Conservation (phyloP, 2,113 vertebrate genomes). For the Oenanthe oenanthe region DNA sequence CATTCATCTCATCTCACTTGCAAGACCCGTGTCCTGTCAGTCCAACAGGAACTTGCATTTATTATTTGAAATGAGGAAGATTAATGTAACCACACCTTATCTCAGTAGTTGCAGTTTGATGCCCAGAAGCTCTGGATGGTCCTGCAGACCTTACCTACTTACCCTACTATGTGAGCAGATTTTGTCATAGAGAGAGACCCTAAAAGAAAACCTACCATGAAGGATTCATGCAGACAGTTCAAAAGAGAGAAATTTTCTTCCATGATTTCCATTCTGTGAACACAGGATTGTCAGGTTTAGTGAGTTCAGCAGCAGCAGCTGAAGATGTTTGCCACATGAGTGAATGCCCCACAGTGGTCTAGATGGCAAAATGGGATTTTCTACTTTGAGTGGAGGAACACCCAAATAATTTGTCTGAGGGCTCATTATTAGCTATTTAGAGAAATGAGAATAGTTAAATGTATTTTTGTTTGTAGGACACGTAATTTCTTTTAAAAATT, state of each 20-base stretch:
- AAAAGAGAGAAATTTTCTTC: neutral
- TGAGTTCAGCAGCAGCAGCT: neutral
- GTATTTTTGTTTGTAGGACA: neutral
- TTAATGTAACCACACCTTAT: neutral
- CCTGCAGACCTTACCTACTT: neutral
- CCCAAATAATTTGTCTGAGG: neutral
- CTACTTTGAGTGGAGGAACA: neutral
- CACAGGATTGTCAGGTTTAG: neutral
- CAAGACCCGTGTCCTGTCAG: neutral
- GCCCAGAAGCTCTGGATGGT: neutral
- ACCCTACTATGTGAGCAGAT: neutral
- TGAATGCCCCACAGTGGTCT: neutral
- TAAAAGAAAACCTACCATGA: neutral
- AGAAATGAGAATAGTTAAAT: neutral
- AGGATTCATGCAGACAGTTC: neutral
- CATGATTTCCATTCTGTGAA: neutral
- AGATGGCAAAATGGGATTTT: neutral
- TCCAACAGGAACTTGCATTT: neutral
- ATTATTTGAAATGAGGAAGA: neutral
- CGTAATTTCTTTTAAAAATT: neutral
- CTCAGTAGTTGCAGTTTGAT: neutral
- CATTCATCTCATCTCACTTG: accelerated
- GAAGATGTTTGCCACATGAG: neutral
- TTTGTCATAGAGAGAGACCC: neutral
- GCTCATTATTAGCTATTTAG: neutral